Conservation (phyloP, 2,113 vertebrate species). For the Oncorhynchus kisutch region DNA sequence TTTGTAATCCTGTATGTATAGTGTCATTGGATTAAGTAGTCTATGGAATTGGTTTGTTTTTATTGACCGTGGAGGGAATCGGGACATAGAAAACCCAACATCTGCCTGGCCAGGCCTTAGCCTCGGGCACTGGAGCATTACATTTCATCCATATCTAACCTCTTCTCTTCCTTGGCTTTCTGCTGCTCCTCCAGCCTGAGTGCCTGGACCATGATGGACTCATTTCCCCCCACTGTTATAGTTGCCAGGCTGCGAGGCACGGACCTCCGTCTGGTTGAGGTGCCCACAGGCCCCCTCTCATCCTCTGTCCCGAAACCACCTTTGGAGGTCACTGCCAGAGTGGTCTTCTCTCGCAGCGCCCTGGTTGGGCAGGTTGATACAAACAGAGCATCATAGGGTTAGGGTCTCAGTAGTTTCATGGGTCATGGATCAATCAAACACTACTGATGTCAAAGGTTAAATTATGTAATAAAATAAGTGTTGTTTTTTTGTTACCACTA, state of each 20-base stretch:
- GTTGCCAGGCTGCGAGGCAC: conserved; percentile 81
- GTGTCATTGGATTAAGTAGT: too few relatives aligned
- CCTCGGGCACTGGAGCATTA: too few relatives aligned
- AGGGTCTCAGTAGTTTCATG: not conserved
- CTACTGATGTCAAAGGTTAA: too few relatives aligned
- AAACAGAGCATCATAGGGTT: not conserved
- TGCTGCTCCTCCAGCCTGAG: conserved; percentile 91
- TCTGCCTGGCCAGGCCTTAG: not conserved
- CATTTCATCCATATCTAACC: conserved; percentile 66
- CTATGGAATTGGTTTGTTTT: too few relatives aligned
- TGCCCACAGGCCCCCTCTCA: conserved; percentile 76
- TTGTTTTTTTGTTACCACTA: too few relatives aligned
- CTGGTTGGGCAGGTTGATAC: conserved; percentile 67
- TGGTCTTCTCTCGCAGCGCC: conserved; percentile 89
- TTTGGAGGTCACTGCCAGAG: conserved; percentile 86
- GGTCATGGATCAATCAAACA: too few relatives aligned
- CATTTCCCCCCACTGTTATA: conserved; percentile 81
- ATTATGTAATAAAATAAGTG: too few relatives aligned
- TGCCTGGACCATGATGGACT: conserved; percentile 93
- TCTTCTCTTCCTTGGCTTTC: conserved; percentile 91
- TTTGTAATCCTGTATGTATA: too few relatives aligned
- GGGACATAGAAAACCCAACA: not conserved
- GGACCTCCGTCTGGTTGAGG: conserved; percentile 86
- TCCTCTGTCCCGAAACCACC: conserved; percentile 86
- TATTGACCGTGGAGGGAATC: too few relatives aligned